Base-by-base conservation (phyloP, 2,888 invertebrate species). In the Paralinhomoeus sp. region DNA sequence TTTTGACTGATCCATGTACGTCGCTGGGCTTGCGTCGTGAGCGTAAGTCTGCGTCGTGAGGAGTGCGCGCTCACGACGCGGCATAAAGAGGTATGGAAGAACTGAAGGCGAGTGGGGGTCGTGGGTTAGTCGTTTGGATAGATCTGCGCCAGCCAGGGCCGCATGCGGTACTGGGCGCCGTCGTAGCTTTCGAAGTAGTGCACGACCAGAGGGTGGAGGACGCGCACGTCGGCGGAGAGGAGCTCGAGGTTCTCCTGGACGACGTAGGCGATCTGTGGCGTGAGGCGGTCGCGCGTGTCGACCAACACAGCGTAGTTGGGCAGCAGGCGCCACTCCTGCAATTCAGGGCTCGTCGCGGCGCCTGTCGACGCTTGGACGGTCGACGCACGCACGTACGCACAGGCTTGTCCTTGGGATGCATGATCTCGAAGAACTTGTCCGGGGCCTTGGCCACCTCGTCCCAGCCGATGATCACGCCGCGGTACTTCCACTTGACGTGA, bases 401-500 rank as follows among this genome's bases (percentile, higher is more conserved):
- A 49, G 52, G 45, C 52, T 61, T 61, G 41, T 62, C 57, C 41
- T 49, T 43, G 9, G 58, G 58, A 48, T 66, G 63, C 51, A 62
- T 65, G 42, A 58, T 50, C 41, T 58, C 50, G 3, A 69, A 40
- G 66, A 67, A 70, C n/a, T 52, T 47, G 34, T 63, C 61, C 24
- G 69, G 69, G n/a, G 69, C 69, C 60, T 63, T 61, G 5, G 67
- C 66, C 34, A 51, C 51, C 43, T 58, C 54, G 55, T 72, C 71
- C 71, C 71, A 72, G 34, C 70, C 71, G 35, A 71, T 57, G 41
- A 72, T 66, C 15, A 72, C 69, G 2, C 67, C 72, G 48, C 62
- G 50, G 47, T 66, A 69, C 18, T 64, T 64, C 56, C 59, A 62
- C 9, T 49, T 47, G 48, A 62, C 64, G 48, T 68, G 69, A 45